A percentile compares a stretch with the other conserved stretches of the same genome.
These are phyloP conservation scores for Turritopsis rubra DNA, from an alignment of 30 jellyfish, hydroid and myxozoan species.

Conservation along the genomic window DNA sequence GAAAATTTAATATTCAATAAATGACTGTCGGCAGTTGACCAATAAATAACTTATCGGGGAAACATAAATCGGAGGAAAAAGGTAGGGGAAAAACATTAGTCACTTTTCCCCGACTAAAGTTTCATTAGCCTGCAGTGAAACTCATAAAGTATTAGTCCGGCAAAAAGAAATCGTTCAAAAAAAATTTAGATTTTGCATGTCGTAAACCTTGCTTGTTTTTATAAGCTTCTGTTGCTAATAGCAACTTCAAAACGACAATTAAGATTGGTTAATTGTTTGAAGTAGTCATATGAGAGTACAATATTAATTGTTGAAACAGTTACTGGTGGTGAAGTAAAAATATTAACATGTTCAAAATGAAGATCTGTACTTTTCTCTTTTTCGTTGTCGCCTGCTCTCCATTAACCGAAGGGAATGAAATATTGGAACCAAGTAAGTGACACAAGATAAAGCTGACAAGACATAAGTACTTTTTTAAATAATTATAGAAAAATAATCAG, in stretches of 20 bases:
- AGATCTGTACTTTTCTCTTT: not conserved
- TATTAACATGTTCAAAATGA: not conserved
- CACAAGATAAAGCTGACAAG: not conserved
- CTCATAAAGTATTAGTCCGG: too few relatives aligned
- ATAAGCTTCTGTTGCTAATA: not conserved
- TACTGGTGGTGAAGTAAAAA: not conserved
- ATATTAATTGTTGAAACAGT: not conserved
- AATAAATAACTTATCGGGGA: too few relatives aligned
- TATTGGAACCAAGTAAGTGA: not conserved
- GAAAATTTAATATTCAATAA: too few relatives aligned
- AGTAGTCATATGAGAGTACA: not conserved
- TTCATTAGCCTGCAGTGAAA: too few relatives aligned
- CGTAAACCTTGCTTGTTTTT: too few relatives aligned
- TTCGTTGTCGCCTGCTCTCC: not conserved
- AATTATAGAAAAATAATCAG: too few relatives aligned
- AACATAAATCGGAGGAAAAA: too few relatives aligned
- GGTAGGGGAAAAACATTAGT: too few relatives aligned
- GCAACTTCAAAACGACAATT: not conserved
- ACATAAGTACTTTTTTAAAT: not conserved
- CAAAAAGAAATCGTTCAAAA: too few relatives aligned
- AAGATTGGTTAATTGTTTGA: not conserved
- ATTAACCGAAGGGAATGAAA: not conserved
- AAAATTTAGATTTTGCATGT: too few relatives aligned
- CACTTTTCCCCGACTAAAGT: too few relatives aligned
- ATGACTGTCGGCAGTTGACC: too few relatives aligned